Percentiles rank a stretch among this genome's conserved stretches.
Conservation (phyloP, 1,140 invertebrate genomes). For the Hermetia illucens region DNA sequence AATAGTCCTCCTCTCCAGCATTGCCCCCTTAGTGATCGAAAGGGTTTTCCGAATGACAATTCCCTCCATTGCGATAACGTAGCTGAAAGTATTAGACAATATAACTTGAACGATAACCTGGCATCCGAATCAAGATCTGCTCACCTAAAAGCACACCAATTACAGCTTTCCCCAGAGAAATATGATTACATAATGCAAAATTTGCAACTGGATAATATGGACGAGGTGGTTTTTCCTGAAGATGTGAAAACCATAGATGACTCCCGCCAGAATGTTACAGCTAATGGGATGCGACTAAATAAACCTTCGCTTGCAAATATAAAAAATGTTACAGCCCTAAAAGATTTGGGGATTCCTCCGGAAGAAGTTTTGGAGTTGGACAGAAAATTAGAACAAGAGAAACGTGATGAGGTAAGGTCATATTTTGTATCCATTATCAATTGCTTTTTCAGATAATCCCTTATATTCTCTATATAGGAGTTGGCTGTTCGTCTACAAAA, state of each 20-base stretch:
- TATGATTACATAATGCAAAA: constrained; percentile 24
- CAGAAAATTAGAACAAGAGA: constrained; percentile 41
- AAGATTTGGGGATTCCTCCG: constrained; percentile 38
- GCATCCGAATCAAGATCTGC: constrained; percentile 3
- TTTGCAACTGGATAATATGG: not conserved
- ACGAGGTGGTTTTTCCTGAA: no score
- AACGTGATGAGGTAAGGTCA: constrained; percentile 39
- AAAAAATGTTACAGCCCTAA: constrained; percentile 9
- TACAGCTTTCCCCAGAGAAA: constrained; percentile 28
- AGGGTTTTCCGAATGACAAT: no score
- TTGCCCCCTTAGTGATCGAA: no score
- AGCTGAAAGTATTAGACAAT: constrained; percentile 24
- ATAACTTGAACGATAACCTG: constrained; percentile 10
- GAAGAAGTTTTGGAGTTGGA: constrained; percentile 40
- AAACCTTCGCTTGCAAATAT: not conserved
- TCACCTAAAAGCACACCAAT: constrained; percentile 18
- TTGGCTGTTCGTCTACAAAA: constrained; percentile 40
- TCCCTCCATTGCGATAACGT: constrained; percentile 28
- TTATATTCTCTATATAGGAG: no score
- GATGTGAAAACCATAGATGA: no score
- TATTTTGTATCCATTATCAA: no score
- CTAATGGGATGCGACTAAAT: not conserved
- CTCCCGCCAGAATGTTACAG: not conserved
- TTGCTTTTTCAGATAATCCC: no score
- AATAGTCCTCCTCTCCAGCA: no score